Evolutionary conservation across 2,113 vertebrate species (phyloP), one percentile per base, ranked within the genome.

Genomic region (Eleginops maclovinus): DNA sequence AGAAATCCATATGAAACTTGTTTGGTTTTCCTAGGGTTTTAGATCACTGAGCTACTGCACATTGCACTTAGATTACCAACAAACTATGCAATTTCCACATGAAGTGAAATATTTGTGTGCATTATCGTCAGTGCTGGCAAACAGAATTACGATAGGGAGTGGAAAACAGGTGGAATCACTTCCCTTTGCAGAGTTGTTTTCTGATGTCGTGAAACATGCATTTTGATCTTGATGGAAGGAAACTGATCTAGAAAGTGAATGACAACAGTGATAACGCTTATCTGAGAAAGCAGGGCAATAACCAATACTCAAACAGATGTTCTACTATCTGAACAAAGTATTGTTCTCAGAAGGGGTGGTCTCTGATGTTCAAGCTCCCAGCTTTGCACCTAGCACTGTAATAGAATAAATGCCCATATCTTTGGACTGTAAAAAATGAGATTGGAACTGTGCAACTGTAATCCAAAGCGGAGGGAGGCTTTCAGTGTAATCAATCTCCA

Each of bases 401-500:
- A 91, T 90, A 79, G 87, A 93, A 93, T 92, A 91, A 92, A 92
- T 74, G 83, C 75, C 85, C 85, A 82, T 89, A 92, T 91, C 91
- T 86, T 58, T 82, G 72, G 66, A 82, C 78, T 61, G 87, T 82
- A 90, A 84, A 89, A 89, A 90, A 91, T 71, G 76, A 90, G 88
- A 89, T 85, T 85, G 88, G 84, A 83, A 83, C 75, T 77, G 75
- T 84, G 88, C 77, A 87, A 83, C 81, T 90, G 92, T 92, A 93
- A 93, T 92, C 87, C 80, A 79, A 92, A 83, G 85, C 88, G 75
- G 83, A 90, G 86, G 83, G 82, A 92, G 83, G 90, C 91, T 94
- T 94, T 93, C 85, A 93, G 89, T 84, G 90, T 89, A 92, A 94
- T 94, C 94, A 93, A 93, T 94, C 92, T 94, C 89, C 89, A 94